Base-by-base conservation (phyloP, 2,797 vertebrate genomes). In the Echeneis naucrates region DNA sequence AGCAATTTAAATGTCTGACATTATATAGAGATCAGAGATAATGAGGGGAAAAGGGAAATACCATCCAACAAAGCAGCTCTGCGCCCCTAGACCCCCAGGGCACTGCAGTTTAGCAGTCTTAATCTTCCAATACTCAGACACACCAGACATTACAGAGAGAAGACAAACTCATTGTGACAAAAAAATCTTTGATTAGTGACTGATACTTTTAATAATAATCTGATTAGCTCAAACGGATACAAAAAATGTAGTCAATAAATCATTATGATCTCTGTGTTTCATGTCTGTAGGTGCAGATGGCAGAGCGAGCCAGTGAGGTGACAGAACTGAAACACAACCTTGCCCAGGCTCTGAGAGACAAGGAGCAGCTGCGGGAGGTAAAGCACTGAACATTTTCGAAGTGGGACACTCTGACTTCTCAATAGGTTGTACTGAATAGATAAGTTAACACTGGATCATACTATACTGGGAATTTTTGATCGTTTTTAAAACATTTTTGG, bases 301-400 rank as follows among this genome's bases (percentile, higher is more conserved):
- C 94, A 0, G 96, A 98, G 89, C 96, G 96, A 85, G 95, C 95
- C 68, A 94, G 90, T 27, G 95, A 95, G 89, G 95, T 98, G 92
- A 94, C 91, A 12, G 95, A 95, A 52, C 88, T 98, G 73, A 94
- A 94, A 78, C 92, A 92, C 38, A 95, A 93, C 88, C 85, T 98
- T 51, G 95, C 95, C 60, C 92, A 92, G 47, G 91, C 96, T 30
- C 92, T 92, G 24, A 90, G 68, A 84, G 96, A 97, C 72, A 97
- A 97, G 90, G 94, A 96, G 80, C 91, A 90, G 16, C 88, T 95
- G 2, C 89, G 94, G 85, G 93, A 94, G 92, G 94, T 94, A 78
- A 78, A 55, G 3, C 50, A 12, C 21, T 0, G 38, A 1, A 21
- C 33, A 13, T 26, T 30, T 24, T 58, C 52, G 13, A 52, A 37